Conservation (phyloP, 2,113 vertebrate species). For the Cephalopterus ornatus region DNA sequence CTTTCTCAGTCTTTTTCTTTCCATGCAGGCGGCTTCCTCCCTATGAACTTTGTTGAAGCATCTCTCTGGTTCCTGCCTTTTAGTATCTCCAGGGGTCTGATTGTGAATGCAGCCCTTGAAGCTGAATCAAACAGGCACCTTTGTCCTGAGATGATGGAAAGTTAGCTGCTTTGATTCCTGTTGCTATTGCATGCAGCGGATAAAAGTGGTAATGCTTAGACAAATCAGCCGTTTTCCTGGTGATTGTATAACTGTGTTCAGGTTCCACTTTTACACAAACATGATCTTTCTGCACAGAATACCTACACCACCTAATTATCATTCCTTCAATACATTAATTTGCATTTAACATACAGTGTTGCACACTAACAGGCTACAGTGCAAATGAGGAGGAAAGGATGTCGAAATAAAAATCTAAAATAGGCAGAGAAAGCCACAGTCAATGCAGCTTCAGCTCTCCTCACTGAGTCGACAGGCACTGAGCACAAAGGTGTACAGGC, state of each 20-base stretch:
- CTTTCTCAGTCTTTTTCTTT: slow-evolving; percentile 12
- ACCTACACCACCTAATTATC: neutral
- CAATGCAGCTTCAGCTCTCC: neutral
- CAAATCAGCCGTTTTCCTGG: slow-evolving; percentile 37
- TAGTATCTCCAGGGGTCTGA: slow-evolving; percentile 55
- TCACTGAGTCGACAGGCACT: neutral
- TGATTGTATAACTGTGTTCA: slow-evolving; percentile 6
- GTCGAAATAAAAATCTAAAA: neutral
- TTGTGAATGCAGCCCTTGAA: slow-evolving; percentile 65
- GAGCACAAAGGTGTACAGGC: neutral
- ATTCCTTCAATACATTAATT: neutral
- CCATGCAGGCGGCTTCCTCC: slow-evolving; percentile 28
- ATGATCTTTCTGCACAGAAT: neutral
- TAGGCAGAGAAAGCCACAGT: neutral
- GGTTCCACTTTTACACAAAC: slow-evolving; percentile 20
- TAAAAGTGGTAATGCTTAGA: slow-evolving; percentile 39
- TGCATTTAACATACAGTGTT: neutral
- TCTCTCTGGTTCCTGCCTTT: slow-evolving; percentile 43
- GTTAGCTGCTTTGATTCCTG: slow-evolving; percentile 58
- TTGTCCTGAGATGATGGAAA: slow-evolving; percentile 52
- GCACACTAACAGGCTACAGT: neutral
- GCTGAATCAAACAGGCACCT: slow-evolving; percentile 62
- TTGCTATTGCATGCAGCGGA: neutral
- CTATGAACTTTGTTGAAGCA: slow-evolving; percentile 53
- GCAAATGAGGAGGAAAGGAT: neutral